Base-by-base conservation (phyloP, 2,113 vertebrate genomes). In the Larimichthys polyactis region DNA sequence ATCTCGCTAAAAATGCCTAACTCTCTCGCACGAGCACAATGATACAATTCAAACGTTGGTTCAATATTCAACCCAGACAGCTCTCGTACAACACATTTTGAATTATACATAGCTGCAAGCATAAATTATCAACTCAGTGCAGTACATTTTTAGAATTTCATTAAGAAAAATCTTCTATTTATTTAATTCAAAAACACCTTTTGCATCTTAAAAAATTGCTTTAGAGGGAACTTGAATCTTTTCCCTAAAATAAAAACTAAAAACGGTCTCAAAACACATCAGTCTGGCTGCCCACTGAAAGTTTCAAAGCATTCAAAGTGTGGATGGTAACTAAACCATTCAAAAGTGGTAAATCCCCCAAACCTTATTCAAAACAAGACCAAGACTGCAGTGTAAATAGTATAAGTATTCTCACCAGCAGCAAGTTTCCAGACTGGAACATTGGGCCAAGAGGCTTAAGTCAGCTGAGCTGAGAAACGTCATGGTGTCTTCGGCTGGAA, bases 291-390 rank as follows among this genome's bases (percentile, higher is more conserved):
- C 22, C 19, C 36, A 36, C 52, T 59, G 16, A 84, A 71, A 59
- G 22, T 80, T 82, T 82, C 40, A 46, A 64, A 72, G 46, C 27
- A 40, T n/a, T 78, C 60, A 77, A 78, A 66, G 43, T 66, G 36
- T 52, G 29, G 40, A 22, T 60, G n/a, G 67, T 44, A 55, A 72
- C 71, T 66, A 74, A 84, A 75, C 75, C 36, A 48, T 64, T 51
- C 27, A 82, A 70, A 90, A 80, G 70, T 75, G 58, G n/a, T 83
- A 81, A 91, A 90, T 83, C 84, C 74, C 52, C 66, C 40, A 69
- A 75, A 83, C 60, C 63, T 81, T 87, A 88, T 88, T 90, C 78
- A 86, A 84, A 78, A 81, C 79, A n/a, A 86, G 72, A 67, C 70
- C 1, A 32, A 81, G 71, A 78, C 54, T 57, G n/a, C 40, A 78